Conservation (phyloP, 2,888 invertebrate species). For the Chouioia cunea region DNA sequence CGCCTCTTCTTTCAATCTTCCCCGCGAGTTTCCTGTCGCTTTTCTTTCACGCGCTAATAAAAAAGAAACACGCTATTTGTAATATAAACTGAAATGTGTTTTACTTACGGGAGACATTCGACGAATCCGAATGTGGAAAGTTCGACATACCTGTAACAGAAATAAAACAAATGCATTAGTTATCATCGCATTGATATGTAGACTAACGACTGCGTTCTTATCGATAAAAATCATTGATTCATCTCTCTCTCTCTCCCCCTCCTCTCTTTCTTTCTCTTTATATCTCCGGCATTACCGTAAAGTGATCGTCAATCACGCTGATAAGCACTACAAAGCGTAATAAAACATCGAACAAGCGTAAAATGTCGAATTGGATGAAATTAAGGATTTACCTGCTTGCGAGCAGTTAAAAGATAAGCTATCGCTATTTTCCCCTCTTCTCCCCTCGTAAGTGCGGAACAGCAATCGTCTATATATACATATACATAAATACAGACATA, state of each 20-base stretch:
- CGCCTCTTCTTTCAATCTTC: constrained; percentile 14
- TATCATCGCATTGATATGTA: neutral
- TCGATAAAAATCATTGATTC: constrained; percentile 10
- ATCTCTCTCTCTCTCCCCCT: no score
- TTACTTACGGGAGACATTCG: constrained; percentile 47
- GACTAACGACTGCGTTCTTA: neutral
- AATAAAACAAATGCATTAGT: neutral
- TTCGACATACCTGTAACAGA: constrained; percentile 47
- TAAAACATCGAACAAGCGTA: neutral
- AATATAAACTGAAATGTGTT: neutral
- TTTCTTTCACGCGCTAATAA: no score
- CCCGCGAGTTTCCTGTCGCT: no score
- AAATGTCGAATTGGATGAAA: constrained; percentile 5
- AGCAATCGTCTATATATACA: constrained; percentile 20
- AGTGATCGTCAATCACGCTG: no score
- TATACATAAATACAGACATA: no score
- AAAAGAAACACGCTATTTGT: no score
- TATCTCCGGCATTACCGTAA: no score
- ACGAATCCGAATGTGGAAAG: constrained; percentile 39
- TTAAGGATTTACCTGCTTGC: neutral
- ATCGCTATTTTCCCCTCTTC: neutral
- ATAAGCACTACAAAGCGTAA: no score
- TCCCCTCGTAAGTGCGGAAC: constrained; percentile 12
- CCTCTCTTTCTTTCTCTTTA: no score
- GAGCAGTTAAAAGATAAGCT: neutral